phyloP scores from a whole-genome alignment of 2,888 invertebrate species.

The Griposia aprilina region DNA sequence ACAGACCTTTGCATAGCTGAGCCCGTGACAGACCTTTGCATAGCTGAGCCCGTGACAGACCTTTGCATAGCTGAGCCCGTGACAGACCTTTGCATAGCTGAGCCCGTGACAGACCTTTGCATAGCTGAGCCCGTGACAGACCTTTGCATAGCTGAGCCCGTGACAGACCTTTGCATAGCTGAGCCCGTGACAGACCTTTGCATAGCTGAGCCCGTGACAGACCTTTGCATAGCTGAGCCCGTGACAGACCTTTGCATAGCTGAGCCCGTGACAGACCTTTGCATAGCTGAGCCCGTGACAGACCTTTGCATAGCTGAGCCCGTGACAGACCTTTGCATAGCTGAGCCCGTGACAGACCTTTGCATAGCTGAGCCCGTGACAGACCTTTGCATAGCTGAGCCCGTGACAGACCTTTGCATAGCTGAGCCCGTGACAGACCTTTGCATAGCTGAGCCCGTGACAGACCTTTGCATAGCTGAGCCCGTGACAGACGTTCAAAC shows the following conservation, averaged over 20 bases:
- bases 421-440: slow-evolving; percentile 52
- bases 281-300: slow-evolving; percentile 50
- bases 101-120: slow-evolving; percentile 53
- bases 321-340: slow-evolving; percentile 52
- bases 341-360: slow-evolving; percentile 52
- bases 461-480: slow-evolving; percentile 51
- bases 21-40: slow-evolving; percentile 53
- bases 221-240: slow-evolving; percentile 50
- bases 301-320: slow-evolving; percentile 51
- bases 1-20: slow-evolving; percentile 52
- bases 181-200: slow-evolving; percentile 52
- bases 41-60: slow-evolving; percentile 49
- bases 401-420: slow-evolving; percentile 52
- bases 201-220: slow-evolving; percentile 51
- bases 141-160: slow-evolving; percentile 50
- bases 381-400: slow-evolving; percentile 51
- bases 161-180: slow-evolving; percentile 53
- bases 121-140: slow-evolving; percentile 50
- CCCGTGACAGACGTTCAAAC: slow-evolving; percentile 55
- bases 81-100: slow-evolving; percentile 53
- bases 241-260: slow-evolving; percentile 53
- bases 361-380: slow-evolving; percentile 51
- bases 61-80: slow-evolving; percentile 50
- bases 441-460: slow-evolving; percentile 50
- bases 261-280: slow-evolving; percentile 52